phyloP scores from a whole-genome alignment of 2,797 vertebrate genomes.

The Halcyon chelicuti region DNA sequence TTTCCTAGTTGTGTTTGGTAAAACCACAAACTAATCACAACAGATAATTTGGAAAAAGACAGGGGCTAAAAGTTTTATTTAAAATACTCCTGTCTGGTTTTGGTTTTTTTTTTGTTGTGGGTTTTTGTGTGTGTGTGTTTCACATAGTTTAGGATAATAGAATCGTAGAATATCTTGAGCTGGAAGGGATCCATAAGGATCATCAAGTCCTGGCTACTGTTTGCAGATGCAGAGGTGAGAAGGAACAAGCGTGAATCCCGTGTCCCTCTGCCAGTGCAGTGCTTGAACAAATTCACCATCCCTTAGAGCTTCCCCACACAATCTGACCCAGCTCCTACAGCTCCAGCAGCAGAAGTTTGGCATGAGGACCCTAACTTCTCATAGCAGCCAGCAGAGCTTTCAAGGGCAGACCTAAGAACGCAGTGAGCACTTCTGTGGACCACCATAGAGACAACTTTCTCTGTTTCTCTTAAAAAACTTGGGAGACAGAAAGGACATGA shows the following conservation, averaged over 20 bases:
- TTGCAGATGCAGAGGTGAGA: background rate
- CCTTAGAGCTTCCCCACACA: background rate
- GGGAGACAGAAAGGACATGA: background rate
- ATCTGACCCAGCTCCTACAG: background rate
- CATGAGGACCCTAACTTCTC: background rate
- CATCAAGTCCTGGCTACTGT: background rate
- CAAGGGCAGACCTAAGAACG: background rate
- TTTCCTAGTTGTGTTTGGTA: background rate
- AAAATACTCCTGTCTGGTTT: background rate
- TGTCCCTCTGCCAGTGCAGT: background rate
- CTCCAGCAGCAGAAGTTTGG: background rate
- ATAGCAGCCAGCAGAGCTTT: background rate
- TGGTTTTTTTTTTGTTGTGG: too few relatives aligned
- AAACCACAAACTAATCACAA: background rate
- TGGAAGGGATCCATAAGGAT: background rate
- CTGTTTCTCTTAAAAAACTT: background rate
- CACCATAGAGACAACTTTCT: background rate
- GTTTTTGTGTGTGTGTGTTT: background rate
- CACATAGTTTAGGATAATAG: background rate
- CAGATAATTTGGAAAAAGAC: background rate
- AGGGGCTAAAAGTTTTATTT: background rate
- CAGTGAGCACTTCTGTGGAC: background rate
- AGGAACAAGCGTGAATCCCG: accelerated
- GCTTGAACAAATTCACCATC: background rate
- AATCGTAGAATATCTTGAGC: background rate